These are phyloP conservation scores for Scarus forsteni DNA, from an alignment of 2,797 vertebrate genomes.

Conservation along the genomic window DNA sequence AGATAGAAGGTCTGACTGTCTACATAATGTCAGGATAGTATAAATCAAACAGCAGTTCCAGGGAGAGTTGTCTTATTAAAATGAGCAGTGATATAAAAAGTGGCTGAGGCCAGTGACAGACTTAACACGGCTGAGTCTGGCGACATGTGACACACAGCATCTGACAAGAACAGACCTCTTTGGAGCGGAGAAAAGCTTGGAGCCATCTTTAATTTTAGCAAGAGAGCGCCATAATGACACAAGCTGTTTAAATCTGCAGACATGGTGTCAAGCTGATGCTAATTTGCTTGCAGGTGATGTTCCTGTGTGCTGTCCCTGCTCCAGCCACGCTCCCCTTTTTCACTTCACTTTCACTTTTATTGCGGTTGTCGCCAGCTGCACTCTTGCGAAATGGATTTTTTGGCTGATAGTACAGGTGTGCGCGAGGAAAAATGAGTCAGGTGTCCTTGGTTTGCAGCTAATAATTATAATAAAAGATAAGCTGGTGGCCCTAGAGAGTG, in stretches of 20 bases:
- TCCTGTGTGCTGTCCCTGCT: slow-evolving; percentile 54
- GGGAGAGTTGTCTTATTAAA: too few relatives aligned
- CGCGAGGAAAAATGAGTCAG: slow-evolving; percentile 42
- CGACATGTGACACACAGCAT: slow-evolving; percentile 40
- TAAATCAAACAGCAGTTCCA: too few relatives aligned
- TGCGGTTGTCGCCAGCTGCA: slow-evolving; percentile 51
- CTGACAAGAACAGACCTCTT: slow-evolving; percentile 46
- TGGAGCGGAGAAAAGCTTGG: slow-evolving; percentile 51
- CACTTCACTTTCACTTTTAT: slow-evolving; percentile 65
- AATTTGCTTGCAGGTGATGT: slow-evolving; percentile 77
- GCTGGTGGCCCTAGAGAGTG: slow-evolving; percentile 50
- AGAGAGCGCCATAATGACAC: slow-evolving; percentile 60
- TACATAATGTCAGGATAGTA: too few relatives aligned
- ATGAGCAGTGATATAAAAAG: slow-evolving; percentile 9
- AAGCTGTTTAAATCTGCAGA: slow-evolving; percentile 70
- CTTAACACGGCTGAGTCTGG: slow-evolving; percentile 13
- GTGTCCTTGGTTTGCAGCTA: slow-evolving; percentile 64
- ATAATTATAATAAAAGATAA: slow-evolving; percentile 71
- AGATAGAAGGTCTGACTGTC: too few relatives aligned
- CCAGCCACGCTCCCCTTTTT: slow-evolving; percentile 48
- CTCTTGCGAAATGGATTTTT: slow-evolving; percentile 71
- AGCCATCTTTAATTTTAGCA: slow-evolving; percentile 74
- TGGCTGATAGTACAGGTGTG: slow-evolving; percentile 59
- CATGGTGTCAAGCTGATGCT: slow-evolving; percentile 69
- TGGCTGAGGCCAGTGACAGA: slow-evolving; percentile 10